Evolutionary conservation across 2,888 invertebrate species (phyloP).

Genomic region (Timema podura): DNA sequence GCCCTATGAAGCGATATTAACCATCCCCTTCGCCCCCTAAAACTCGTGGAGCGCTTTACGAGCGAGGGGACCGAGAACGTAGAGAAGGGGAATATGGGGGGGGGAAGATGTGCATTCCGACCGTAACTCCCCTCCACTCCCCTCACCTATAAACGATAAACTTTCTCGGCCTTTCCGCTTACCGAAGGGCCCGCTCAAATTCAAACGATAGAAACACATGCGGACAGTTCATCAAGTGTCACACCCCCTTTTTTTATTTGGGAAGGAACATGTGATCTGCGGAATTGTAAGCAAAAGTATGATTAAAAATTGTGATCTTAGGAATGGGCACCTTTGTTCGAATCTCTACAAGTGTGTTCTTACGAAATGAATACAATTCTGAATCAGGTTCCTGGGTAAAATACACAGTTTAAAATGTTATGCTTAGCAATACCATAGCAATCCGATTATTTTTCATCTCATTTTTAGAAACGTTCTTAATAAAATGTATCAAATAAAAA

Average conservation of each 20-base stretch:
- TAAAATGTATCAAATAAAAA: no score
- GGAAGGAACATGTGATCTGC: slow-evolving; percentile 15
- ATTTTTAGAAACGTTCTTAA: no score
- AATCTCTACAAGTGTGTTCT: no score
- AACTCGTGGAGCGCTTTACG: not conserved
- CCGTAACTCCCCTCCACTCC: slow-evolving; percentile 7
- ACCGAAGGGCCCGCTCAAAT: slow-evolving; percentile 28
- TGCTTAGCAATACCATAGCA: not conserved
- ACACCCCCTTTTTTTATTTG: slow-evolving; percentile 13
- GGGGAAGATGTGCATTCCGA: slow-evolving; percentile 20
- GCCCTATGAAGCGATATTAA: slow-evolving; percentile 19
- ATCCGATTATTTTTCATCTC: not conserved
- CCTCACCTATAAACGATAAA: not conserved
- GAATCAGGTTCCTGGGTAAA: no score
- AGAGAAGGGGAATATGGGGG: slow-evolving; percentile 1
- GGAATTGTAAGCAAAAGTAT: slow-evolving; percentile 12
- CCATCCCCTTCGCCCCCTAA: slow-evolving; percentile 16
- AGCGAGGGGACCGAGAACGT: not conserved
- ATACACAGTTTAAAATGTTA: no score
- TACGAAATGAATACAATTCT: no score
- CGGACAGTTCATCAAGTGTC: slow-evolving; percentile 22
- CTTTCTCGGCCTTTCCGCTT: slow-evolving; percentile 15
- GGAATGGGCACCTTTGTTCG: no score
- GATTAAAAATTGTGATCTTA: no score
- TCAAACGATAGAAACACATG: slow-evolving; percentile 28